Conservation (phyloP, 2,113 vertebrate species). For the Anguilla rostrata region DNA sequence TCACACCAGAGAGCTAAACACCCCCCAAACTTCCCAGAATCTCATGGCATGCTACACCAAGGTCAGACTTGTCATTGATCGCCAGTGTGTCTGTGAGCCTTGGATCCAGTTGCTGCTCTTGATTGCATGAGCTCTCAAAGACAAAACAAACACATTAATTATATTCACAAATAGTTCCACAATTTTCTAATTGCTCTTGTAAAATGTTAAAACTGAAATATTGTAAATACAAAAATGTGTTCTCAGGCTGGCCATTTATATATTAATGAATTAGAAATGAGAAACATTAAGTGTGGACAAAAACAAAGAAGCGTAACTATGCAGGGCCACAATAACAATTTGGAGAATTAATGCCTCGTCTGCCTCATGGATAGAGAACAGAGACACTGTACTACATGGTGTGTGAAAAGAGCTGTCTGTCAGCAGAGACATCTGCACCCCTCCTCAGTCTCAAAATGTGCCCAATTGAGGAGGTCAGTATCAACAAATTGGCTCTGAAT, state of each 20-base stretch:
- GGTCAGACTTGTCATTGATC: neutral
- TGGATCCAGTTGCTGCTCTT: neutral
- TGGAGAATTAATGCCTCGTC: neutral
- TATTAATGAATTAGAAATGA: neutral
- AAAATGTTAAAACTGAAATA: too few species aligned
- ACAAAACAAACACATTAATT: neutral
- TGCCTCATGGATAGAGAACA: neutral
- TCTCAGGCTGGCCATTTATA: too few species aligned
- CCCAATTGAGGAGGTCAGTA: slow-evolving; percentile 64
- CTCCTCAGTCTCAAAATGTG: slow-evolving; percentile 40
- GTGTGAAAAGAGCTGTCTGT: neutral
- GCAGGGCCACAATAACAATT: neutral
- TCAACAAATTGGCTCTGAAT: slow-evolving; percentile 70
- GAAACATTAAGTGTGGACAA: neutral
- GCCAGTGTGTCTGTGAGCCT: neutral
- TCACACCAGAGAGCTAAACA: neutral
- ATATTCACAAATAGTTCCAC: neutral
- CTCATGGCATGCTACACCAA: neutral
- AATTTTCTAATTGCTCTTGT: neutral
- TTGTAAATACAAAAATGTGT: too few species aligned
- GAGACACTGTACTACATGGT: neutral
- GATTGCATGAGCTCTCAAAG: neutral
- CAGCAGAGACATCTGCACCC: neutral
- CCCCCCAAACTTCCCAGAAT: neutral
- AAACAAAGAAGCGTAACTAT: neutral